Percentiles rank a stretch among this genome's conserved stretches.
Evolutionary conservation across 2,113 vertebrate genomes (phyloP).

Genomic region (Eidolon helvum): DNA sequence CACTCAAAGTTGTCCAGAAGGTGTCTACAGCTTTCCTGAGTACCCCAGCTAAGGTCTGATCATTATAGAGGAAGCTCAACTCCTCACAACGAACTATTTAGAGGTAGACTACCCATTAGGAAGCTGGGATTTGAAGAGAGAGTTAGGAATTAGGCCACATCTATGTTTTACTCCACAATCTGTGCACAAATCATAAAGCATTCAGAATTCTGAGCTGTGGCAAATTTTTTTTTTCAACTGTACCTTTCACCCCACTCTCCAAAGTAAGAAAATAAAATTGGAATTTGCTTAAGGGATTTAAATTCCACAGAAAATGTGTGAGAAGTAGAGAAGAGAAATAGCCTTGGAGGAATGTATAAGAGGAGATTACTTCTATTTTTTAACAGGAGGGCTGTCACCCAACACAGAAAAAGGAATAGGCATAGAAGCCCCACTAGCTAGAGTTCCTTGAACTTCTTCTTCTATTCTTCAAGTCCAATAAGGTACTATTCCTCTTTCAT

Average conservation of each 20-base stretch:
- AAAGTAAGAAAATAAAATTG: slow-evolving; percentile 33
- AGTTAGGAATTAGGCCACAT: background rate
- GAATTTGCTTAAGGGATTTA: background rate
- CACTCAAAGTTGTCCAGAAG: background rate
- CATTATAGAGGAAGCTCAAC: background rate
- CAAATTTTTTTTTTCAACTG: background rate
- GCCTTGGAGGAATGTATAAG: background rate
- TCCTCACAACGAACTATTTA: background rate
- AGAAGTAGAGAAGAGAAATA: background rate
- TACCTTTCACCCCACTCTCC: background rate
- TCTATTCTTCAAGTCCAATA: background rate
- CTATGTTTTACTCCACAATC: background rate
- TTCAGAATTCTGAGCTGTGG: background rate
- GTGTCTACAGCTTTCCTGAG: background rate
- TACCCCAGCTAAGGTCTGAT: background rate
- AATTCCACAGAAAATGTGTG: background rate
- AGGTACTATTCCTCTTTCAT: background rate
- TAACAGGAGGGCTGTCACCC: background rate
- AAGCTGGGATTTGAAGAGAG: background rate
- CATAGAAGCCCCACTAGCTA: background rate
- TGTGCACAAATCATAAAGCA: background rate
- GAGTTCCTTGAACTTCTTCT: background rate
- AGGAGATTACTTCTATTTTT: background rate
- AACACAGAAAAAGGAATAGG: background rate
- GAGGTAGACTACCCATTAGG: background rate